Percentiles rank a stretch among this genome's conserved stretches.
Evolutionary conservation across 23 tunicate genomes (phyloP).

Genomic region (Oikopleura albicans): DNA sequence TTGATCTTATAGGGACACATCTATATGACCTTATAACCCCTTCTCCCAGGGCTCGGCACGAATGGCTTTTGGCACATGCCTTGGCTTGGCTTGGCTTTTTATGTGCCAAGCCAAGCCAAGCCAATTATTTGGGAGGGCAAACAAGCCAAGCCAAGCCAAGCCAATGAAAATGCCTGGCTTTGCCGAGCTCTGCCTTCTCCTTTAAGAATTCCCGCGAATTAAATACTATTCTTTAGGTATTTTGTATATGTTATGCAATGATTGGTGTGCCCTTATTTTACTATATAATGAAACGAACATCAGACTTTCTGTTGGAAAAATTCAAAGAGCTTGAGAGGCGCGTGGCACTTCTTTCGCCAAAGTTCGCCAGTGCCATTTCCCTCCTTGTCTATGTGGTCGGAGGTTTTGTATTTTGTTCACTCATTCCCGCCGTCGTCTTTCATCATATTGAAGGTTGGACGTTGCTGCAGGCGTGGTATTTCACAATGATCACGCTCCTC

Average conservation of each 20-base stretch:
- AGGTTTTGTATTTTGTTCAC: background rate
- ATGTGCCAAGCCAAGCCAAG: no score
- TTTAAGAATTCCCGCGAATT: no score
- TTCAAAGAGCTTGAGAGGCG: background rate
- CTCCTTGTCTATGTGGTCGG: background rate
- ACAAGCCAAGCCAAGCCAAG: no score
- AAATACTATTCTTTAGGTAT: no score
- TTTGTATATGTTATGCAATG: background rate
- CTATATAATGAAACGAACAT: background rate
- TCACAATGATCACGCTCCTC: background rate
- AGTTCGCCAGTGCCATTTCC: background rate
- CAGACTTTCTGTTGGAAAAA: background rate
- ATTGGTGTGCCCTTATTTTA: background rate
- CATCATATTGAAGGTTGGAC: background rate
- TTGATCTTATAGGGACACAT: no score
- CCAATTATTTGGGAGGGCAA: no score
- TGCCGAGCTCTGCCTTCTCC: no score
- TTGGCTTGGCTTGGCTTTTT: no score
- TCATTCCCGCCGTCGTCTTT: background rate
- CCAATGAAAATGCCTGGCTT: no score
- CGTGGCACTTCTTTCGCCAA: background rate
- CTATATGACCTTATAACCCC: no score
- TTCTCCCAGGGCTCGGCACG: no score
- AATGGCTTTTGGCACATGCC: no score
- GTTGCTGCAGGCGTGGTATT: background rate